Conservation (phyloP, 2,797 vertebrate species). For the Echeneis naucrates region DNA sequence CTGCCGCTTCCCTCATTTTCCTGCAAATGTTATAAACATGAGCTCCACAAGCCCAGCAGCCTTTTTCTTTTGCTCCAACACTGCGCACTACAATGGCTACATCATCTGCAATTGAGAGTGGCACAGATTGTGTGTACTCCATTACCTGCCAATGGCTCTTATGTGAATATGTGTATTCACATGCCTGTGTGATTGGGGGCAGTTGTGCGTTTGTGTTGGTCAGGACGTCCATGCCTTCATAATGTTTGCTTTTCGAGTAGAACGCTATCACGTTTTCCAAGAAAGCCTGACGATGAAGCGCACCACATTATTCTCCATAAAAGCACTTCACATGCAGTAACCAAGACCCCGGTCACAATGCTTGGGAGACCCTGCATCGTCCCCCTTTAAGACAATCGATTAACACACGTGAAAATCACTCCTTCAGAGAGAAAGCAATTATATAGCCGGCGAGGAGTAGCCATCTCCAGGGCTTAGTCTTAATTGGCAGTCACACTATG, state of each 20-base stretch:
- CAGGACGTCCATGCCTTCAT: neutral
- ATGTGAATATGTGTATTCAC: neutral
- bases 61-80: conserved; percentile 33
- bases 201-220: neutral
- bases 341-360: conserved; percentile 39
- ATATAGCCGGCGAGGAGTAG: conserved; percentile 58
- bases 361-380: conserved; percentile 48
- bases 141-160: conserved; percentile 13
- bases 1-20: conserved; percentile 24
- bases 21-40: conserved; percentile 30
- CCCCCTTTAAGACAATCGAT: conserved; percentile 66
- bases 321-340: conserved; percentile 33
- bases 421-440: conserved; percentile 75
- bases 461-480: conserved; percentile 75
- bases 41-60: conserved; percentile 34
- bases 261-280: conserved; percentile 16
- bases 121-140: conserved; percentile 16
- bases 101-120: conserved; percentile 19
- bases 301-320: conserved; percentile 34
- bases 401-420: conserved; percentile 72
- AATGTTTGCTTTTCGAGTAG: conserved; percentile 5
- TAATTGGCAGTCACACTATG: conserved; percentile 78
- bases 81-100: conserved; percentile 1
- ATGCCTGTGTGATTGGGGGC: neutral
- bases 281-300: neutral